These are phyloP conservation scores for Sclerodermus sp. DNA, from an alignment of 2,888 invertebrate genomes.

Conservation along the genomic window DNA sequence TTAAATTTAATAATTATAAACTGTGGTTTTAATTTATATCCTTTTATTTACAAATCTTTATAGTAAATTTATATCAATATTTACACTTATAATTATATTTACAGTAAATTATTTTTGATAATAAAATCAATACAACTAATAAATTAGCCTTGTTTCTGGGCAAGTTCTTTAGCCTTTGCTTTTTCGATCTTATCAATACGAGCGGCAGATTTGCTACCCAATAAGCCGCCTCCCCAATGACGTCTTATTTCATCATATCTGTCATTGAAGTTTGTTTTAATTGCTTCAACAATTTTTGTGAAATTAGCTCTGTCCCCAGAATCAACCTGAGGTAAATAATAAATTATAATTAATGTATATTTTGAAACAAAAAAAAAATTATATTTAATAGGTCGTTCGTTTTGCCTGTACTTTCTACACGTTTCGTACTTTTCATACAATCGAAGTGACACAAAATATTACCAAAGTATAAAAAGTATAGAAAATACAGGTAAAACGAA, in stretches of 20 bases:
- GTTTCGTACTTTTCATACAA: no score
- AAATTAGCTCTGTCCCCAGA: slow-evolving; percentile 86
- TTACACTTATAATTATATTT: no score
- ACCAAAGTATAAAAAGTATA: no score
- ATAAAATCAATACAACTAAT: slow-evolving; percentile 9
- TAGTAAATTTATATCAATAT: no score
- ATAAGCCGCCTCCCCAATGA: slow-evolving; percentile 98
- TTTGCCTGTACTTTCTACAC: no score
- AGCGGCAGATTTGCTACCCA: slow-evolving; percentile 96
- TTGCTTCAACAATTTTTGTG: slow-evolving; percentile 89
- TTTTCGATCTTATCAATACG: slow-evolving; percentile 94
- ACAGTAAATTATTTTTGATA: neutral
- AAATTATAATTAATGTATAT: neutral
- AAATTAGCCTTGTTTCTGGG: slow-evolving; percentile 86
- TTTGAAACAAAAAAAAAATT: neutral
- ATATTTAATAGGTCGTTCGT: neutral
- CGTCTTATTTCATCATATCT: slow-evolving; percentile 94
- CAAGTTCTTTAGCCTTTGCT: slow-evolving; percentile 93
- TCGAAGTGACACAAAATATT: no score
- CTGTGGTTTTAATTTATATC: neutral
- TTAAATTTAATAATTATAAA: no score
- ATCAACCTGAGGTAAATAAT: slow-evolving; percentile 65
- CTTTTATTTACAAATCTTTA: slow-evolving; percentile 2
- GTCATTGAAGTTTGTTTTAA: slow-evolving; percentile 99
- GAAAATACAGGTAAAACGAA: no score